Conservation (phyloP, 2,797 vertebrate species). For the Aldrovandia affinis region DNA sequence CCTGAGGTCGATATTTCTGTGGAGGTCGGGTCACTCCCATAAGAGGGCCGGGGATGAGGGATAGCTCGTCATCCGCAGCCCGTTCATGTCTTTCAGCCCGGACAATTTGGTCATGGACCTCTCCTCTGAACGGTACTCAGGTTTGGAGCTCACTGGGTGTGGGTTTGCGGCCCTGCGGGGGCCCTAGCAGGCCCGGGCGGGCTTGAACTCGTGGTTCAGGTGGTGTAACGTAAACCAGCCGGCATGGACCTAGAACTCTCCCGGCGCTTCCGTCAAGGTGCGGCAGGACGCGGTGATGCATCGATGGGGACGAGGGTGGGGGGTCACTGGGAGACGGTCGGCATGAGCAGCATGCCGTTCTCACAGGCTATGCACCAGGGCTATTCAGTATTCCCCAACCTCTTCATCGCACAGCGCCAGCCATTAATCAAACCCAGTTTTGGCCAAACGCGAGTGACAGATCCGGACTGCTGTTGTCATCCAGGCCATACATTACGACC, state of each 20-base stretch:
- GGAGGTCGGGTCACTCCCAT: too few relatives aligned
- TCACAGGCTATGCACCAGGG: neutral
- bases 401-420: constrained; percentile 43
- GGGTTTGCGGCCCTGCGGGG: neutral
- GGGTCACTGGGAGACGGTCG: neutral
- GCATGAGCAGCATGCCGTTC: neutral
- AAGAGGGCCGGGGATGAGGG: neutral
- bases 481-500: constrained; percentile 66
- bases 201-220: neutral
- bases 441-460: constrained; percentile 58
- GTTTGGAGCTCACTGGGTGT: neutral
- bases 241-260: neutral
- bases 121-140: neutral
- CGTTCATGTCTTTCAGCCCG: neutral
- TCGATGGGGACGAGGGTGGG: neutral
- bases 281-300: neutral
- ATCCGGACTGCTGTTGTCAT: constrained; percentile 63
- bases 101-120: neutral
- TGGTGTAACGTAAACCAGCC: neutral
- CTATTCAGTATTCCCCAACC: constrained; percentile 52
- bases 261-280: neutral
- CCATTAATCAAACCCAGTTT: constrained; percentile 66
- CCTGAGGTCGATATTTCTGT: neutral
- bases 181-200: neutral
- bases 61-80: neutral